These are phyloP conservation scores for Kryptolebias marmoratus DNA, from an alignment of 2,113 vertebrate species.

Conservation along the genomic window DNA sequence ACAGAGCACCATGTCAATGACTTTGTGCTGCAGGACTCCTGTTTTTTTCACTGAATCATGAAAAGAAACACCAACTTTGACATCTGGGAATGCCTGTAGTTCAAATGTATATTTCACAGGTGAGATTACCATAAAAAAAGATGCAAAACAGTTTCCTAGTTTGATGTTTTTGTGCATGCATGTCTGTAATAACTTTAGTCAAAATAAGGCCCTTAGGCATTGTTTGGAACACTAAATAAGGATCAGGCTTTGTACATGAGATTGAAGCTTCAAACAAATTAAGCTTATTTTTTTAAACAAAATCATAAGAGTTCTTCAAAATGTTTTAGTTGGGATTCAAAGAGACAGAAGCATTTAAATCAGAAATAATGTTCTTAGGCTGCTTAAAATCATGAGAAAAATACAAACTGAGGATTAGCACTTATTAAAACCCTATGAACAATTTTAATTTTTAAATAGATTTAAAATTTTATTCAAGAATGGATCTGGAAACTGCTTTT, in stretches of 20 bases:
- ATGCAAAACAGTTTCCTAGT: slow-evolving; percentile 44
- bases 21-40: slow-evolving; percentile 37
- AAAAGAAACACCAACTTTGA: slow-evolving; percentile 43
- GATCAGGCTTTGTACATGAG: slow-evolving; percentile 42
- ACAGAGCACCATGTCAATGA: slow-evolving; percentile 63
- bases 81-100: slow-evolving; percentile 62
- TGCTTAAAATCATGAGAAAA: background rate
- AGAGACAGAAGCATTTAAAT: slow-evolving; percentile 6
- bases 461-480: background rate
- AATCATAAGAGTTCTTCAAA: no score
- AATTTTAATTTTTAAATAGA: no score
- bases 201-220: slow-evolving; percentile 75
- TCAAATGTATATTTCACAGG: slow-evolving; percentile 65
- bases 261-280: no score
- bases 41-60: slow-evolving; percentile 56
- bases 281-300: no score
- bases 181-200: slow-evolving; percentile 55
- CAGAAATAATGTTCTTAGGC: background rate
- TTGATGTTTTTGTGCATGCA: background rate
- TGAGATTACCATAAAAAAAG: slow-evolving; percentile 66
- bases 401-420: background rate
- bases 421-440: no score
- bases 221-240: slow-evolving; percentile 71
- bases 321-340: background rate
- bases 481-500: background rate